These are phyloP conservation scores for Pogonognathellus flavescens DNA, from an alignment of 1,140 invertebrate genomes.

Conservation along the genomic window DNA sequence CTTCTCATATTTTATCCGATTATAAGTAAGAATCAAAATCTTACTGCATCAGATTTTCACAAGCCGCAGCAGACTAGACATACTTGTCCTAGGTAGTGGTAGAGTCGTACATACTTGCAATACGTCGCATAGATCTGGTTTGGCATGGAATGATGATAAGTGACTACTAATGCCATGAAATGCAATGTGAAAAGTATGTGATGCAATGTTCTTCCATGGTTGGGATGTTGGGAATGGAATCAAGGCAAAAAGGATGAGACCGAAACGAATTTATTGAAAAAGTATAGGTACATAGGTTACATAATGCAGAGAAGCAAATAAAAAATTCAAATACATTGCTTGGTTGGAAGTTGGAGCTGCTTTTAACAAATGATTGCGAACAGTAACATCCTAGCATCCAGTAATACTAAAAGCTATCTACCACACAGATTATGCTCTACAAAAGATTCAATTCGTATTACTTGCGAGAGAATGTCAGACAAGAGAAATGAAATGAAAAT, in stretches of 20 bases:
- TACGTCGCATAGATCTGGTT: too few relatives aligned
- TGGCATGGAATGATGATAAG: too few relatives aligned
- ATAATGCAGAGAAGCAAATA: background rate
- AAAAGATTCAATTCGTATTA: background rate
- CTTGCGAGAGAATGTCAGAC: background rate
- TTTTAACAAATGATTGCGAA: background rate
- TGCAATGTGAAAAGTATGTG: background rate
- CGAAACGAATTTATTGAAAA: conserved; percentile 37
- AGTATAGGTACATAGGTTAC: background rate
- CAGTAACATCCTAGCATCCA: background rate
- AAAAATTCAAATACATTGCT: background rate
- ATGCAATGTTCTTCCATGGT: background rate
- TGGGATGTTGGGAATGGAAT: background rate
- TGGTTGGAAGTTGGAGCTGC: background rate
- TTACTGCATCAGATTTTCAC: too few relatives aligned
- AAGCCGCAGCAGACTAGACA: too few relatives aligned
- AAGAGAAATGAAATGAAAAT: background rate
- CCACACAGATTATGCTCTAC: background rate
- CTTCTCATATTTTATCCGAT: too few relatives aligned
- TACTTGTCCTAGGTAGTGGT: too few relatives aligned
- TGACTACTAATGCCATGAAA: too few relatives aligned
- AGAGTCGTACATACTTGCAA: too few relatives aligned
- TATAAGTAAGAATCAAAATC: too few relatives aligned
- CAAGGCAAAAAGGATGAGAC: background rate
- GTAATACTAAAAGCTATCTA: background rate